Evolutionary conservation across 2,113 vertebrate species (phyloP), one percentile per base, ranked within the genome.

Genomic region (Corythoichthys intestinalis): DNA sequence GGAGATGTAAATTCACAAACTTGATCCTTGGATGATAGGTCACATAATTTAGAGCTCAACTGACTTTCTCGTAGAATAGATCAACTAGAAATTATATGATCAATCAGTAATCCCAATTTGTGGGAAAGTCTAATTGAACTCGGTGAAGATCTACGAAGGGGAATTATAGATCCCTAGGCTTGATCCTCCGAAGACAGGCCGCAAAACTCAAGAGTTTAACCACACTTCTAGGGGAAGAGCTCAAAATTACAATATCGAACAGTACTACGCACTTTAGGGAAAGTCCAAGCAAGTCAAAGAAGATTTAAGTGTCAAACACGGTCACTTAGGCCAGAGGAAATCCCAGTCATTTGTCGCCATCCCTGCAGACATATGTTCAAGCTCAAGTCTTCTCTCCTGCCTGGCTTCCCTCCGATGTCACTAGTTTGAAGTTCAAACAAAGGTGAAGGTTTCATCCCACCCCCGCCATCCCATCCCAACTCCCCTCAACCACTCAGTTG

Each of bases 311-410:
- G 79, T 82, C 78, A 85, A 76, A 80, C 70, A 47, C 84, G 83
- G 78, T 82, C 70, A 79, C 66, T 68, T 69, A 83, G 70, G 68
- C 15, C 77, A 72, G 71, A 86, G 87, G 85, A 89, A 89, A 91
- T 84, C 86, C 84, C 76, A 67, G 76, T 88, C 76, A 89, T 89
- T 89, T 83, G 86, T 89, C 81, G 82, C 38, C 73, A 73, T 76
- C 85, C 80, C 79, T 59, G 69, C 71, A 85, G 86, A 85, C 76
- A 74, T 85, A 86, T 89, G 84, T 85, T 88, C 87, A 88, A 89
- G 85, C 85, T 89, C 89, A 88, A 86, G 87, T 86, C 86, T 78
- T 69, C 0, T 81, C 76, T 58, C 63, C 75, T 58, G 68, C 65
- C 79, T 69, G 39, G 61, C 65, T 67, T 67, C 66, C 70, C 72